A percentile compares a stretch with the other conserved stretches of the same genome.
phyloP scores from a whole-genome alignment of 2,888 invertebrate species.

The Eupithecia inturbata region DNA sequence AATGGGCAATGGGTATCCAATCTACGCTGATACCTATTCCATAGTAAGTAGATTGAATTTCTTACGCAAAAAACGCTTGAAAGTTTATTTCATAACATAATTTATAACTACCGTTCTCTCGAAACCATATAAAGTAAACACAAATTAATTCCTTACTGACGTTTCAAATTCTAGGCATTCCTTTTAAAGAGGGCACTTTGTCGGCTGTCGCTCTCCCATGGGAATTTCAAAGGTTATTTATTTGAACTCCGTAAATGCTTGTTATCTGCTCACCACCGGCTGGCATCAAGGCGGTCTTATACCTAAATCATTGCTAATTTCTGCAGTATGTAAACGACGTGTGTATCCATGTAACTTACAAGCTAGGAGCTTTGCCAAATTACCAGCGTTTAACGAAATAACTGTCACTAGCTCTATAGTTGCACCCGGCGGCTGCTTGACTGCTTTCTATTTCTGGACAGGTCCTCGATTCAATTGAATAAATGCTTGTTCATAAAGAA shows the following conservation, averaged over 20 bases:
- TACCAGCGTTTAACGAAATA: conserved; percentile 25
- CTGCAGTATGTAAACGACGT: conserved; percentile 16
- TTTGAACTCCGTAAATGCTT: background rate
- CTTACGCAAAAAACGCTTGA: background rate
- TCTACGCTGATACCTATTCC: background rate
- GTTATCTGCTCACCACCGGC: background rate
- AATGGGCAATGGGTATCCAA: too few relatives aligned
- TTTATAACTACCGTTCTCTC: background rate
- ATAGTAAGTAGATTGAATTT: background rate
- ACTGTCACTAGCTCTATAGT: conserved; percentile 17
- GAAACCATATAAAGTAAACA: background rate
- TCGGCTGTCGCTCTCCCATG: background rate
- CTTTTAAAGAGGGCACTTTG: background rate
- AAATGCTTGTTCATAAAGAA: too few relatives aligned
- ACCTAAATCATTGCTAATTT: conserved; percentile 12
- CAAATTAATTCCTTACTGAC: conserved; percentile 1
- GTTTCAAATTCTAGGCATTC: background rate
- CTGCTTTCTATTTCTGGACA: background rate
- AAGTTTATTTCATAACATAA: background rate
- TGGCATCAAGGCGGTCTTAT: background rate
- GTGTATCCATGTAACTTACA: conserved; percentile 23
- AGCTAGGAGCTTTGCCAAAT: conserved; percentile 37
- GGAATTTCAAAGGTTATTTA: background rate
- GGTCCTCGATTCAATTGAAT: background rate
- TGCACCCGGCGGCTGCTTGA: background rate